Evolutionary conservation across 2,113 vertebrate species (phyloP).

Genomic region (Egretta garzetta): DNA sequence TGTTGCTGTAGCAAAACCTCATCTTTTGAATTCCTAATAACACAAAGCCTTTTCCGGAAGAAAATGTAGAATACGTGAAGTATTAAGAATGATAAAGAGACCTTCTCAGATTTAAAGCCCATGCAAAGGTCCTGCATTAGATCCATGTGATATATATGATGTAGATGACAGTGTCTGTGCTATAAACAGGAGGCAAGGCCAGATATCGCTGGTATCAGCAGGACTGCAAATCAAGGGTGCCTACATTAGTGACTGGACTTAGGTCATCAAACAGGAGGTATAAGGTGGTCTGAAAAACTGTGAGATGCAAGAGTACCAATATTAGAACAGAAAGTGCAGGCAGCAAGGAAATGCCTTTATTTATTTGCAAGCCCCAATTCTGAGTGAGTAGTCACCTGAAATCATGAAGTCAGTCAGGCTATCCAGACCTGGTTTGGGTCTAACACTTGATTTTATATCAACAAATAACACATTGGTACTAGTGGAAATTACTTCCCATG

Average conservation of each 20-base stretch:
- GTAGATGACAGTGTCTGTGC: background rate
- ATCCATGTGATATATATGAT: background rate
- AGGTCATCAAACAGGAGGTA: background rate
- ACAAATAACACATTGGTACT: background rate
- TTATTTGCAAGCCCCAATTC: background rate
- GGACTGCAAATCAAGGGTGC: background rate
- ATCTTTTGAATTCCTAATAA: background rate
- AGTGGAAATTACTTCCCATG: background rate
- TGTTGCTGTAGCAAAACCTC: background rate
- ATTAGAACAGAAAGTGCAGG: background rate
- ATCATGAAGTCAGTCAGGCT: background rate
- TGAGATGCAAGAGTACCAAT: background rate
- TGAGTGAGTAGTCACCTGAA: background rate
- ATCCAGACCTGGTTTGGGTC: background rate
- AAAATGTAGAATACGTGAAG: background rate
- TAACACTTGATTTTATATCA: background rate
- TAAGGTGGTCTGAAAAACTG: background rate
- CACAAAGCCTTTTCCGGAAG: background rate
- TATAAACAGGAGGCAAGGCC: background rate
- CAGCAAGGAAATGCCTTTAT: background rate
- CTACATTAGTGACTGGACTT: background rate
- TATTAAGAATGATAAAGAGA: background rate
- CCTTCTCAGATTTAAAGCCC: background rate
- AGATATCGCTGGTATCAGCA: background rate
- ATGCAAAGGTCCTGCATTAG: background rate